Evolutionary conservation across 2,113 vertebrate genomes (phyloP).

Genomic region (Helogale parvula): DNA sequence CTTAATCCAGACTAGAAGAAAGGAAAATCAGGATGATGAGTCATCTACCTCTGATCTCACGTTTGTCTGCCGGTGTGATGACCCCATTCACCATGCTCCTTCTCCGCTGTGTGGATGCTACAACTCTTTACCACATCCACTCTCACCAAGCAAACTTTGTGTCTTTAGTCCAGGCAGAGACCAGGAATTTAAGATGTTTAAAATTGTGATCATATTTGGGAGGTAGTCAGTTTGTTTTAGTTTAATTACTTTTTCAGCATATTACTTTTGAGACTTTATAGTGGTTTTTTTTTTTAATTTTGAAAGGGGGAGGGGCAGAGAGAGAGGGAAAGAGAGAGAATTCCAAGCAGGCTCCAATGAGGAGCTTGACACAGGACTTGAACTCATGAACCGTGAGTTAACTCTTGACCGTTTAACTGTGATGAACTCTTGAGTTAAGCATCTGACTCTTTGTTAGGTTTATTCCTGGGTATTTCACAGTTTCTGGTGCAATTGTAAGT

Average conservation of each 20-base stretch:
- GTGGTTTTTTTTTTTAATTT: neutral
- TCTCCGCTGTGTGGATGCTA: neutral
- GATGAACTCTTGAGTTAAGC: too few species aligned
- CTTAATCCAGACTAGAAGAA: neutral
- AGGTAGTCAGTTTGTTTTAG: neutral
- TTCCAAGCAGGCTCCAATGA: too few species aligned
- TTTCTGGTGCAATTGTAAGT: too few species aligned
- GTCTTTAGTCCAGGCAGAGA: neutral
- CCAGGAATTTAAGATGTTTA: neutral
- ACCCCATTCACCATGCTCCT: too few species aligned
- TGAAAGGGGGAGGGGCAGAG: too few species aligned
- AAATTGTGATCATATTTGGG: neutral
- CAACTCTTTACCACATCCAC: rapidly evolving
- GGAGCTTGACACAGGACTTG: too few species aligned
- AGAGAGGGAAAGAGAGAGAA: too few species aligned
- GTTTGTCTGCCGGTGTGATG: neutral
- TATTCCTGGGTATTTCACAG: too few species aligned
- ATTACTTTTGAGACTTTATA: neutral
- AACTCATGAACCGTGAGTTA: too few species aligned
- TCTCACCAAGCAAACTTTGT: neutral
- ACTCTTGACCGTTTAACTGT: too few species aligned
- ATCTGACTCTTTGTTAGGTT: too few species aligned
- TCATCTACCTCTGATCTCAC: neutral
- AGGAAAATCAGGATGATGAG: neutral
- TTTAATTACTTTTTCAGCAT: neutral